Evolutionary conservation across 2,888 invertebrate genomes (phyloP), one percentile per base, ranked within the genome.

Genomic region (Eupithecia tripunctaria): DNA sequence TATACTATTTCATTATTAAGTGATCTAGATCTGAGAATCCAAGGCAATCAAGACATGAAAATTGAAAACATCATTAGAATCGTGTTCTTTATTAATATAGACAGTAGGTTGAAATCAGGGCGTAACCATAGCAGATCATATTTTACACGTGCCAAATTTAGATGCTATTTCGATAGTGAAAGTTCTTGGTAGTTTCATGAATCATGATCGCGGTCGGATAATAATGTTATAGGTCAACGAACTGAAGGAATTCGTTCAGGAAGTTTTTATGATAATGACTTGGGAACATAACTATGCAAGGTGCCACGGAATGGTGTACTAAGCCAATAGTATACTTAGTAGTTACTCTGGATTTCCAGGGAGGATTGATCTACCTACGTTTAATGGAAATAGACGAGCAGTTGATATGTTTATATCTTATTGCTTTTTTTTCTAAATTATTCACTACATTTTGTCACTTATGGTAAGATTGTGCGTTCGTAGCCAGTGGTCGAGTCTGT

Each of bases 121-220:
- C 41, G 67, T 25, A 18, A 43, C 51, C n/a, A 47, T 63, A 56
- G 36, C 70, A 60, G 29, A 27, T 68, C 21, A 70, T 68, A 72
- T 73, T 70, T 76, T 72, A 68, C 78, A 69, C 68, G 74, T 75
- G 80, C 80, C 80, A 80, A 80, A 74, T 73, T 65, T 66, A 74
- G 73, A 75, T 62, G 66, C 64, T 78, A 77, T 76, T 77, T 70
- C 73, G 73, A 78, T 77, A 80, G 77, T 78, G 78, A 79, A 80
- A 80, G 79, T 74, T 43, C 74, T 60, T 62, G 59, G 67, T 62
- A 75, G 74, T 70, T 76, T 79, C 73, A 75, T 60, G 62, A 63
- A 32, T 60, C 60, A 60, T 60, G 29, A 29, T 60, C 29, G 29
- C 18, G 0, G 29, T 29, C 18, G 15, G 29, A 60, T 60, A 60